Percentiles rank a stretch among this genome's conserved stretches.
phyloP scores from a whole-genome alignment of 2,797 vertebrate species.

The Bothrops alternatus region DNA sequence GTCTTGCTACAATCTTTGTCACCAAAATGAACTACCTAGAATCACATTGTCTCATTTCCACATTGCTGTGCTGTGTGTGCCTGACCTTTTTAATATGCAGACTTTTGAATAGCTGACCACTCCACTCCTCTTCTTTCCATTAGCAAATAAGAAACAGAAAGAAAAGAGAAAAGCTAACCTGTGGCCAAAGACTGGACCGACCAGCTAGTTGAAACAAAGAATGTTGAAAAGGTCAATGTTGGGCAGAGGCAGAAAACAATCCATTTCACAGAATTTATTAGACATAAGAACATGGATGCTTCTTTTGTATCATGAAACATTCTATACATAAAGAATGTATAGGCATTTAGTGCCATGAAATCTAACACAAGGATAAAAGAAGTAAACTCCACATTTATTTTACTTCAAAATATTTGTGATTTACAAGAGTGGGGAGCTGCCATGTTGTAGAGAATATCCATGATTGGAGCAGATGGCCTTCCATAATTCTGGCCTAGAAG shows the following conservation, averaged over 20 bases:
- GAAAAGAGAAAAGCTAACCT: conserved; percentile 43
- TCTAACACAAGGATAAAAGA: not conserved
- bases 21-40: conserved; percentile 50
- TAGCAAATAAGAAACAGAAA: conserved; percentile 38
- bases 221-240: conserved; percentile 71
- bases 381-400: not conserved
- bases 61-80: conserved; percentile 44
- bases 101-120: conserved; percentile 64
- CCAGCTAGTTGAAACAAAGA: conserved; percentile 56
- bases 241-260: conserved; percentile 35
- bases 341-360: not conserved
- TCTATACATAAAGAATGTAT: conserved; percentile 30
- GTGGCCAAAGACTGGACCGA: conserved; percentile 54
- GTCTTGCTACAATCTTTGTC: conserved; percentile 60
- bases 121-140: conserved; percentile 59
- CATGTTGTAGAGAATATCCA: not conserved
- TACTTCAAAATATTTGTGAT: not conserved
- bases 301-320: conserved; percentile 38
- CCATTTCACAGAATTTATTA: conserved; percentile 43
- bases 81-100: conserved; percentile 76
- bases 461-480: not conserved
- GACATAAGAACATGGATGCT: conserved; percentile 16
- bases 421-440: not conserved
- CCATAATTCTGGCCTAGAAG: not conserved
- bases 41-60: conserved; percentile 62